Percentiles rank a stretch among this genome's conserved stretches.
Conservation (phyloP, 2,888 invertebrate genomes). For the Aspidapion aeneum region DNA sequence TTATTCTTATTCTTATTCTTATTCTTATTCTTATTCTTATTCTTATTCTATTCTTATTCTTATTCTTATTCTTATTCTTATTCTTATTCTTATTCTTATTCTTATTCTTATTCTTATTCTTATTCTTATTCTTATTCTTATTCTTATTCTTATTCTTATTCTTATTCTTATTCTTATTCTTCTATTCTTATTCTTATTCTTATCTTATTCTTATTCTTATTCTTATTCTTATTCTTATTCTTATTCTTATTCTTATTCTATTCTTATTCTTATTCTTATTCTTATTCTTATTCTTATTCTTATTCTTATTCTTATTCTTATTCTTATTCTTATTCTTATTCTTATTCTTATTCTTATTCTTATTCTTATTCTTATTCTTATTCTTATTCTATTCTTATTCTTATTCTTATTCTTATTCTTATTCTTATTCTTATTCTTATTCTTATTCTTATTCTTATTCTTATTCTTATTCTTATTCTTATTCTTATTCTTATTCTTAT, state of each 20-base stretch:
- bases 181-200: background rate
- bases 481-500: background rate
- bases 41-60: too few relatives aligned
- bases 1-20: too few relatives aligned
- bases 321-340: background rate
- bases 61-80: too few relatives aligned
- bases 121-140: background rate
- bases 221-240: background rate
- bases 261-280: background rate
- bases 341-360: background rate
- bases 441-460: background rate
- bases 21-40: too few relatives aligned
- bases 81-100: background rate
- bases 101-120: background rate
- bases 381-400: background rate
- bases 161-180: background rate
- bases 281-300: background rate
- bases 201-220: background rate
- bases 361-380: background rate
- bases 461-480: background rate
- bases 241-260: background rate
- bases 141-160: background rate
- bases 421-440: background rate
- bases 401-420: background rate
- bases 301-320: background rate